Base-by-base conservation (phyloP, 2,113 vertebrate species). In the Anolis sagrei region DNA sequence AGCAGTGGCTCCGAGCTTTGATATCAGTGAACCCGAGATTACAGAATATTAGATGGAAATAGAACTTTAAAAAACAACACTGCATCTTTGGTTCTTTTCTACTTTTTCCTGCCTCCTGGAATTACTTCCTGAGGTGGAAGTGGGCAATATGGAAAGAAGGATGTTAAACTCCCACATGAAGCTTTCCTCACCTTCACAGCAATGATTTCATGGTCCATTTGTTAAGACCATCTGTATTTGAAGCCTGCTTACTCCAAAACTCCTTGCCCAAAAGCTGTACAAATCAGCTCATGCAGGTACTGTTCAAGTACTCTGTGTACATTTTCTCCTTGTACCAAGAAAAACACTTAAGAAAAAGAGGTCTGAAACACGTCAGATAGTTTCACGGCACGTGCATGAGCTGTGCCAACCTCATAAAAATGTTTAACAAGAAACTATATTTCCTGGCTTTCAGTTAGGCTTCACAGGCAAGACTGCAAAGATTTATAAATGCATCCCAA, bases 101-200 rank as follows among this genome's bases (percentile, higher is more conserved):
- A 7, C 81, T 14, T 3, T 58, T 2, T 44, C 83, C 90, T 58
- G 23, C 4, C 72, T 90, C 92, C 90, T 92, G 89, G 90, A 92
- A 79, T 49, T 83, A 4, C 64, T 89, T 32, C 80, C 87, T 92
- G 89, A 79, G 82, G 58, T 87, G 86, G 86, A 77, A 81, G 64
- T 90, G 79, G 80, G 90, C 61, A 82, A 93, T 86, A 89, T 69
- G 75, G 89, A 88, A 80, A 84, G 91, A 90, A 89, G 44, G 48
- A 70, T 90, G 58, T 80, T 76, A 79, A 62, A 92, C 69, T 88
- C 81, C 61, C 92, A 68, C 54, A 79, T 8, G 62, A 89, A 82
- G 84, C 86, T 75, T 91, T 92, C 92, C 85, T 93, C 87, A 92
- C 88, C 78, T 88, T 92, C 70, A 58, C 7, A 86, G 36, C 70